phyloP scores from a whole-genome alignment of 1,140 invertebrate species.

The Armadillidium nasatum region DNA sequence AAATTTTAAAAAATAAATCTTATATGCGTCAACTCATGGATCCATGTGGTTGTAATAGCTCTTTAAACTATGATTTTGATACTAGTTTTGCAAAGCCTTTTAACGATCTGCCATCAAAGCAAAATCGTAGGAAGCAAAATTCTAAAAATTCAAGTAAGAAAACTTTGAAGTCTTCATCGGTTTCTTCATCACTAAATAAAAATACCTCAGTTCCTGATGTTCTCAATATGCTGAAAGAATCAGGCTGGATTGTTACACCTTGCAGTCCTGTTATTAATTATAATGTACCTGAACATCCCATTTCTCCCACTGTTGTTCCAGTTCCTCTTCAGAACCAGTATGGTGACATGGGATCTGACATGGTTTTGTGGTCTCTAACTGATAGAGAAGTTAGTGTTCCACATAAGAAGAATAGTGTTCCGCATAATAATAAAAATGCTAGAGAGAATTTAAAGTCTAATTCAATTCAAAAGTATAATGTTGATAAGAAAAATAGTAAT shows the following conservation, averaged over 20 bases:
- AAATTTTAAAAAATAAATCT: too few species aligned
- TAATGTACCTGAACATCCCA: background rate
- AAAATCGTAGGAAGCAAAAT: too few species aligned
- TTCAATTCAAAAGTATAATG: too few species aligned
- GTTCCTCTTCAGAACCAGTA: constrained; percentile 7
- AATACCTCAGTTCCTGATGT: background rate
- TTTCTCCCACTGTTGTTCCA: background rate
- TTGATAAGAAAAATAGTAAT: too few species aligned
- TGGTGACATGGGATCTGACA: background rate
- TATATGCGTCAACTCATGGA: too few species aligned
- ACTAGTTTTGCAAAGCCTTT: too few species aligned
- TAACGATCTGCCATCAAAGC: too few species aligned
- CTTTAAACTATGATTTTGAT: too few species aligned
- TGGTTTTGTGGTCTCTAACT: constrained; percentile 2
- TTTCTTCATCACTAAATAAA: background rate
- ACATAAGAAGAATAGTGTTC: background rate
- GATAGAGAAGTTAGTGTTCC: background rate
- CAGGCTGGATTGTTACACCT: background rate
- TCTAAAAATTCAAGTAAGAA: background rate
- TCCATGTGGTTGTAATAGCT: too few species aligned
- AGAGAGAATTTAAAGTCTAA: too few species aligned
- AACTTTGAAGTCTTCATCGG: background rate
- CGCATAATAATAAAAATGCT: background rate
- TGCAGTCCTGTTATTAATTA: background rate
- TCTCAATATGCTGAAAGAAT: background rate